A percentile compares a stretch with the other conserved stretches of the same genome.
These are phyloP conservation scores for Strigops habroptila DNA, from an alignment of 2,113 vertebrate genomes.

Conservation along the genomic window DNA sequence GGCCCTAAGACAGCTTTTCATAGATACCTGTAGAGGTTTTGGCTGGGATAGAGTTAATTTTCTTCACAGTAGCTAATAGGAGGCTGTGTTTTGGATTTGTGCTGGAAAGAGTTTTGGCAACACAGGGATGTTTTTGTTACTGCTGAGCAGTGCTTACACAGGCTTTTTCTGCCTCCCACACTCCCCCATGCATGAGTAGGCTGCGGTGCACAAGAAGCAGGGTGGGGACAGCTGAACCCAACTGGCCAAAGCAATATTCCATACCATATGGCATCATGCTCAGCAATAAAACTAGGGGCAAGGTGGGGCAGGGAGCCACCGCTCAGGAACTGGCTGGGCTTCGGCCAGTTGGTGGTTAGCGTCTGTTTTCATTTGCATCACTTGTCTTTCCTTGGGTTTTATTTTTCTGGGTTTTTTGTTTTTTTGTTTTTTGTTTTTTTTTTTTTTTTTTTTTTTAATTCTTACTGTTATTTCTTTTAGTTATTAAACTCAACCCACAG, in stretches of 20 bases:
- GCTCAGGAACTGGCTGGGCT: background rate
- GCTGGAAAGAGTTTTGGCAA: background rate
- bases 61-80: background rate
- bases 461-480: background rate
- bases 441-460: too few relatives aligned
- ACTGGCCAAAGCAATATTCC: too few relatives aligned
- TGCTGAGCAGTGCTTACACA: background rate
- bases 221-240: background rate
- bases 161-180: background rate
- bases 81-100: background rate
- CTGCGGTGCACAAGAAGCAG: background rate
- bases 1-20: background rate
- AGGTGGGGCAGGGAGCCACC: rapidly evolving
- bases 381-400: background rate
- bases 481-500: background rate
- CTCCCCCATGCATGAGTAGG: rapidly evolving
- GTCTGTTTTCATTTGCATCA: background rate
- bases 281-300: background rate
- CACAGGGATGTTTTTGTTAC: rapidly evolving
- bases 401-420: background rate
- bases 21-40: background rate
- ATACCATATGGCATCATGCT: rapidly evolving
- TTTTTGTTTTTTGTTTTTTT: too few relatives aligned
- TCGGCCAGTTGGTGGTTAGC: rapidly evolving
- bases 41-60: background rate